These are phyloP conservation scores for Phrynosoma blainvillii DNA, from an alignment of 2,113 vertebrate genomes.

Conservation along the genomic window DNA sequence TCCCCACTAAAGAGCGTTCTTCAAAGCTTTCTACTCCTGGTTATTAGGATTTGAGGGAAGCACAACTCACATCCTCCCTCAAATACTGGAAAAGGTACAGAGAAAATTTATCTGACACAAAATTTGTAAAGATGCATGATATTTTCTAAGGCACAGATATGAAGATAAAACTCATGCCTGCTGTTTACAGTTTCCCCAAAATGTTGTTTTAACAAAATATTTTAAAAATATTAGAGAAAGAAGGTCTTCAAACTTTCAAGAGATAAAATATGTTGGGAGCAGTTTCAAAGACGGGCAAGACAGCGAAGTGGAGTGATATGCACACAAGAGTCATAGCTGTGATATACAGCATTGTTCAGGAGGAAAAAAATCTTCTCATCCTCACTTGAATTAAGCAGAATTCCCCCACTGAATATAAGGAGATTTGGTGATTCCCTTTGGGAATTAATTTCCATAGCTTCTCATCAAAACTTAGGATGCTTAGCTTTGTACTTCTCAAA, in stretches of 20 bases:
- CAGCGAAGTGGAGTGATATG: not conserved
- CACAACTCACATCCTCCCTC: too few species aligned
- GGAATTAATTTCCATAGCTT: not conserved
- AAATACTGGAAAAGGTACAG: too few species aligned
- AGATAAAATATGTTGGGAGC: not conserved
- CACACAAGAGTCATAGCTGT: not conserved
- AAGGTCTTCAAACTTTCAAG: not conserved
- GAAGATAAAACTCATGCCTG: conserved; percentile 4
- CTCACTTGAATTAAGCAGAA: not conserved
- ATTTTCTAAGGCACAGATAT: conserved; percentile 20
- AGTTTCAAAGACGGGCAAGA: not conserved
- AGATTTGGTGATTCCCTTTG: not conserved
- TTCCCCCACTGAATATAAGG: not conserved
- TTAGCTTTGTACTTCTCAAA: conserved; percentile 75
- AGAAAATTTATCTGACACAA: conserved; percentile 6
- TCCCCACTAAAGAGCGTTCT: too few species aligned
- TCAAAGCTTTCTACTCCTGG: too few species aligned
- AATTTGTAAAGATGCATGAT: not conserved
- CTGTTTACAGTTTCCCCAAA: not conserved
- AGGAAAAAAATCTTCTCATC: not conserved
- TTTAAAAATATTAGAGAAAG: not conserved
- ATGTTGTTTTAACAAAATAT: conserved; percentile 1
- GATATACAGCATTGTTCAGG: not conserved
- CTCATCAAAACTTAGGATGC: conserved; percentile 42
- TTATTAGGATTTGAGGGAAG: too few species aligned